Evolutionary conservation across 2,888 invertebrate species (phyloP).

Genomic region (Acleris cristana): DNA sequence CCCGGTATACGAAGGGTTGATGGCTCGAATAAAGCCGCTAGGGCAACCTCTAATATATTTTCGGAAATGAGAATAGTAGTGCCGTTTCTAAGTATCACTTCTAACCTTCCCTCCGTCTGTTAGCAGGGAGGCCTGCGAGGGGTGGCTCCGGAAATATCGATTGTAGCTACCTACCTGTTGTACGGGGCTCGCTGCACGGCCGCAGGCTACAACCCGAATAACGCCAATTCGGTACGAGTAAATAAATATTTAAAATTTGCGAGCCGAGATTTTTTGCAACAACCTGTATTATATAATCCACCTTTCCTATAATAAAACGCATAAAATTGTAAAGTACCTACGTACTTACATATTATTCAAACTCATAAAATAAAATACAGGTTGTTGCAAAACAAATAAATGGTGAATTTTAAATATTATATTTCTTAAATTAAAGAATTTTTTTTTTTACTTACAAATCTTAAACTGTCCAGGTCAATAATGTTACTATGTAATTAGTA

Average conservation of each 20-base stretch:
- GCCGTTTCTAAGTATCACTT: constrained; percentile 50
- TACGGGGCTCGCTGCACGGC: constrained; percentile 41
- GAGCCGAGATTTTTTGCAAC: constrained; percentile 7
- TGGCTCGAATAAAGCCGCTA: constrained; percentile 28
- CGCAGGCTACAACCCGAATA: constrained; percentile 32
- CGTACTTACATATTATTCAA: too few species aligned
- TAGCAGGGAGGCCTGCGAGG: constrained; percentile 50
- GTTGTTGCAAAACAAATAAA: too few species aligned
- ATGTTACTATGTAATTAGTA: too few species aligned
- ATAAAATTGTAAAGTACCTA: too few species aligned
- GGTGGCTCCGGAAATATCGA: constrained; percentile 63
- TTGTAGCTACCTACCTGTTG: constrained; percentile 62
- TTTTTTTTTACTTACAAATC: too few species aligned
- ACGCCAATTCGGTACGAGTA: constrained; percentile 24
- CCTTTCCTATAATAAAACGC: background rate
- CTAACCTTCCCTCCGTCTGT: constrained; percentile 59
- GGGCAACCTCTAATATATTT: constrained; percentile 35
- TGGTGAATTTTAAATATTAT: too few species aligned
- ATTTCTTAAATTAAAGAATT: too few species aligned
- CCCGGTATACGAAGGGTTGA: constrained; percentile 25
- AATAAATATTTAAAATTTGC: constrained; percentile 18
- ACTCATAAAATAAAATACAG: too few species aligned
- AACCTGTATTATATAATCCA: background rate
- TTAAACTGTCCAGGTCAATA: too few species aligned
- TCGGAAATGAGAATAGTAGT: constrained; percentile 38